A percentile compares a stretch with the other conserved stretches of the same genome.
Evolutionary conservation across 2,888 invertebrate species (phyloP).

Genomic region (Gandaritis pyraliata): DNA sequence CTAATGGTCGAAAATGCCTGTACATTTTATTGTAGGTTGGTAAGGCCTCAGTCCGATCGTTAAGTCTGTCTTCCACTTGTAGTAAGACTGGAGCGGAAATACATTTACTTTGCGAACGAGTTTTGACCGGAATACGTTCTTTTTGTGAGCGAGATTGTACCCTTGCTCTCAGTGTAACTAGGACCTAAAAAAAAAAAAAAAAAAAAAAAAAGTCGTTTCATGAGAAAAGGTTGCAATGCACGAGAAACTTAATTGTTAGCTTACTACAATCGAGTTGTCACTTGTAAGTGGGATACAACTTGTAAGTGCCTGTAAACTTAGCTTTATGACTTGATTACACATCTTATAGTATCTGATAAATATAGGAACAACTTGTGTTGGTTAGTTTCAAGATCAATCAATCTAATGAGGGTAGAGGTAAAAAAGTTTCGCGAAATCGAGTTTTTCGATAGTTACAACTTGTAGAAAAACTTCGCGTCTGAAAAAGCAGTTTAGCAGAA

Average conservation of each 20-base stretch:
- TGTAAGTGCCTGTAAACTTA: background rate
- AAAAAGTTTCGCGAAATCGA: no score
- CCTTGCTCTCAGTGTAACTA: no score
- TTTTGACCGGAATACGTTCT: background rate
- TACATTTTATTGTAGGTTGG: conserved; percentile 48
- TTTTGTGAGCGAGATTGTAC: no score
- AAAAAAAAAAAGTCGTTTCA: no score
- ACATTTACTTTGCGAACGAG: conserved; percentile 1
- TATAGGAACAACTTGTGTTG: background rate
- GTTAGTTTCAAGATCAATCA: background rate
- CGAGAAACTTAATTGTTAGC: no score
- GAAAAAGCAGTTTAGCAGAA: no score
- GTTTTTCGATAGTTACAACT: no score
- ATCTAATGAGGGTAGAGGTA: background rate
- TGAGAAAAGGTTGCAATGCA: no score
- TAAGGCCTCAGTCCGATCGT: conserved; percentile 14
- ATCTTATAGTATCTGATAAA: no score
- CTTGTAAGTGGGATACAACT: no score
- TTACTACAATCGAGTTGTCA: background rate
- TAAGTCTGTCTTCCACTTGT: conserved; percentile 13
- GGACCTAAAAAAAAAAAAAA: no score
- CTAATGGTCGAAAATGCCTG: conserved; percentile 48
- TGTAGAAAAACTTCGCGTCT: no score
- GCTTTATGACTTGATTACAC: background rate
- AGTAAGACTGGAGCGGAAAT: background rate